Evolutionary conservation across 2,113 vertebrate genomes (phyloP).

Genomic region (Eptesicus fuscus): DNA sequence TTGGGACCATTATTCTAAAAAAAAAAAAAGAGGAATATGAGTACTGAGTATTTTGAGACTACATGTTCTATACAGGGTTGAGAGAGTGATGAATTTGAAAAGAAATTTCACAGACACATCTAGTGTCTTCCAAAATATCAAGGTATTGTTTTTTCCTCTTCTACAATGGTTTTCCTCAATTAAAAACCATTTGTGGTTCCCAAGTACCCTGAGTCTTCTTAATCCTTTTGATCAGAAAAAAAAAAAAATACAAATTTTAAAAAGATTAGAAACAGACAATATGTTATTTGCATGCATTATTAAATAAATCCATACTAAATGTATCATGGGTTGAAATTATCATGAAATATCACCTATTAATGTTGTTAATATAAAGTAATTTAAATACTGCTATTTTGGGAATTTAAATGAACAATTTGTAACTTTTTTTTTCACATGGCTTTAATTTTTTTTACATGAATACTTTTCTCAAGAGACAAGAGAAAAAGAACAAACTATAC

Average conservation of each 20-base stretch:
- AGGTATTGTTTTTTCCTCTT: background rate
- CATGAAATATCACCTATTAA: background rate
- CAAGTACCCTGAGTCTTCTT: background rate
- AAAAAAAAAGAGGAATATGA: background rate
- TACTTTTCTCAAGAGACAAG: background rate
- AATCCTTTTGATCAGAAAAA: constrained; percentile 29
- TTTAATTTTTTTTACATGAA: constrained; percentile 14
- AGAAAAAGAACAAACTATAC: background rate
- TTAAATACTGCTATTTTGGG: background rate
- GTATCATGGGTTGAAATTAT: background rate
- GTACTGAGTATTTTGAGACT: background rate
- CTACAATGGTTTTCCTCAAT: background rate
- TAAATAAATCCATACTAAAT: constrained; percentile 21
- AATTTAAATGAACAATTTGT: background rate
- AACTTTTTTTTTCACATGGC: background rate
- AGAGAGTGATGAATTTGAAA: background rate
- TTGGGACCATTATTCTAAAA: background rate
- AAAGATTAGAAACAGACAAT: background rate
- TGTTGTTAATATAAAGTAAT: background rate
- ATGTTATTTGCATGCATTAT: background rate
- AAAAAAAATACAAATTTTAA: background rate
- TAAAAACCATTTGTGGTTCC: background rate
- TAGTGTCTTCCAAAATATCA: constrained; percentile 3
- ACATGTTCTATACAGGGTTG: background rate
- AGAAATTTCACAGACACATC: background rate